Conservation (phyloP, 2,888 invertebrate species). For the Calameuta idolon region DNA sequence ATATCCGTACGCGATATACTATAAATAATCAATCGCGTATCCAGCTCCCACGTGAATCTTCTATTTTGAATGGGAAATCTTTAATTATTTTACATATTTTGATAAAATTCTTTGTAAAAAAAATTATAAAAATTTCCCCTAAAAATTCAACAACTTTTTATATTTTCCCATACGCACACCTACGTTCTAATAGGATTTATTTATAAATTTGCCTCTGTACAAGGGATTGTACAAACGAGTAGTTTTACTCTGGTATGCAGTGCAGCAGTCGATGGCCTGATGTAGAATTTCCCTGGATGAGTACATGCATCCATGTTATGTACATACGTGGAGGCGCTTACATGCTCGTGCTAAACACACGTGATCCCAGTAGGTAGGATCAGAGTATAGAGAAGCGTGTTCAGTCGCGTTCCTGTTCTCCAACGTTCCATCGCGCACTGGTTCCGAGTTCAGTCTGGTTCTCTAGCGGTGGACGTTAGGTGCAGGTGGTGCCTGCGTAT, state of each 20-base stretch:
- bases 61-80: neutral
- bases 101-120: neutral
- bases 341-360: conserved; percentile 3
- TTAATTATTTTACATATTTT: neutral
- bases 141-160: neutral
- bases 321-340: neutral
- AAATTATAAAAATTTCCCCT: neutral
- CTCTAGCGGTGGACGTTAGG: conserved; percentile 55
- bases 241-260: neutral
- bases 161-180: neutral
- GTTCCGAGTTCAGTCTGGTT: conserved; percentile 49
- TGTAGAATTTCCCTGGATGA: neutral
- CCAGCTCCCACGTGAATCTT: neutral
- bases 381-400: neutral
- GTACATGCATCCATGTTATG: neutral
- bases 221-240: neutral
- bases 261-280: neutral
- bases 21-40: neutral
- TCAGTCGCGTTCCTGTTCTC: conserved; percentile 2
- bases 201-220: neutral
- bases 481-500: conserved; percentile 59
- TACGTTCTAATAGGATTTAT: neutral
- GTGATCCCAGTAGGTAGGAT: conserved; percentile 3
- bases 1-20: neutral
- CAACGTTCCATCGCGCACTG: conserved; percentile 14